Evolutionary conservation across 2,797 vertebrate genomes (phyloP).

Genomic region (Sebastes diaconus): DNA sequence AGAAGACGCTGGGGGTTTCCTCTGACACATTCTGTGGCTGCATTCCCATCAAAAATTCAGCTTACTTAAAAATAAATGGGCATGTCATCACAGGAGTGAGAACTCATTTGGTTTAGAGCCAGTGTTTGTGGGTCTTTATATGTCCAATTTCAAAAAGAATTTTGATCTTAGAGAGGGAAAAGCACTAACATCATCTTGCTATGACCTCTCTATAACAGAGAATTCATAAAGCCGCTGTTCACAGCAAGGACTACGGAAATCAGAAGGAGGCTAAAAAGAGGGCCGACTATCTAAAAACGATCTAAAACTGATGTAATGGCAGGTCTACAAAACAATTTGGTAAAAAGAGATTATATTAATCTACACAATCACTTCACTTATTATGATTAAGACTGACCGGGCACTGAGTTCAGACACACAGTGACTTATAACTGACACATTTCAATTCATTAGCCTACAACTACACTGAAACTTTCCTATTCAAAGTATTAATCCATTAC

Average conservation of each 20-base stretch:
- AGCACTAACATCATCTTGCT: not conserved
- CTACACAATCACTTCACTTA: not conserved
- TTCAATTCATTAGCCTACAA: not conserved
- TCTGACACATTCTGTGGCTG: constrained; percentile 16
- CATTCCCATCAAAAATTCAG: constrained; percentile 68
- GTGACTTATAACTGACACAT: not conserved
- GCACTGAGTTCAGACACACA: not conserved
- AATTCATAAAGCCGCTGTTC: constrained; percentile 23
- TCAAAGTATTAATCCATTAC: not conserved
- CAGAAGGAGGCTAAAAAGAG: constrained; percentile 3
- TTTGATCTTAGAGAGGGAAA: not conserved
- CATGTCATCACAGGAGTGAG: constrained; percentile 42
- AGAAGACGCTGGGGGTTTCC: constrained; percentile 16
- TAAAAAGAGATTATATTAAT: not conserved
- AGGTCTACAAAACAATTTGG: not conserved
- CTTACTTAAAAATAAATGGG: constrained; percentile 64
- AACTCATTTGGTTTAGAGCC: constrained; percentile 42
- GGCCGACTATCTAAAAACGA: not conserved
- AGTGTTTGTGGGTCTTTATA: constrained; percentile 25
- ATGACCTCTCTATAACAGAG: constrained; percentile 1
- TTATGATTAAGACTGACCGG: not conserved
- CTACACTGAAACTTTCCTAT: not conserved
- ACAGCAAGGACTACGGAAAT: constrained; percentile 16
- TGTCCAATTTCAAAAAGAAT: not conserved
- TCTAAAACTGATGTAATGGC: not conserved